These are phyloP conservation scores for Lophochroa leadbeateri DNA, from an alignment of 2,113 vertebrate species.

Conservation along the genomic window DNA sequence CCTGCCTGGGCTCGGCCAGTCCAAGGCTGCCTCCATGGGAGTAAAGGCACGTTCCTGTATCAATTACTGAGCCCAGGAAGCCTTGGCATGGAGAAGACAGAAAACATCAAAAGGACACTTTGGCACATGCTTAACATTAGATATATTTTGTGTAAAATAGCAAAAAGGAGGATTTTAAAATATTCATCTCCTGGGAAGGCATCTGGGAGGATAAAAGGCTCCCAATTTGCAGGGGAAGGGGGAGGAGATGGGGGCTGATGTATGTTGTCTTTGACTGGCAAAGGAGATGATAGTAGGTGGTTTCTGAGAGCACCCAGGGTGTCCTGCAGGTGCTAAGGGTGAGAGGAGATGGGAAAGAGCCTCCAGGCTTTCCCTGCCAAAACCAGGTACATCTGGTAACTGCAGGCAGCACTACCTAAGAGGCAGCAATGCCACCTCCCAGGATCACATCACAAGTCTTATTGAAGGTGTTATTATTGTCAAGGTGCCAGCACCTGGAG, in stretches of 20 bases:
- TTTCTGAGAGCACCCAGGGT: background rate
- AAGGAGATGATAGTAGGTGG: background rate
- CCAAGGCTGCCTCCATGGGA: background rate
- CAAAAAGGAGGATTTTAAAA: conserved; percentile 32
- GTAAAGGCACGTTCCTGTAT: background rate
- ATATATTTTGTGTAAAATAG: conserved; percentile 27
- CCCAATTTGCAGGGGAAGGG: background rate
- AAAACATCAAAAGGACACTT: conserved; percentile 41
- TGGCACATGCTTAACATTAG: conserved; percentile 44
- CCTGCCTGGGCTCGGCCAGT: rapidly evolving
- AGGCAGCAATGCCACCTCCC: background rate
- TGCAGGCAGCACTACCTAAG: background rate
- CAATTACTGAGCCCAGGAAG: background rate
- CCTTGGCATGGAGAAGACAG: background rate
- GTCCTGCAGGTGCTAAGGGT: background rate
- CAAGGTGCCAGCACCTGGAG: background rate
- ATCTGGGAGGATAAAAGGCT: conserved; percentile 9
- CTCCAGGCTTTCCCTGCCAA: background rate
- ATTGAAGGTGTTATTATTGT: background rate
- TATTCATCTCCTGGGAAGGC: conserved; percentile 38
- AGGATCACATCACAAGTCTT: background rate
- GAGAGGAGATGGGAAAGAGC: background rate
- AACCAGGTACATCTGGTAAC: background rate
- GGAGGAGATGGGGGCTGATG: background rate
- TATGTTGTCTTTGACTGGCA: background rate